Percentiles rank a stretch among this genome's conserved stretches.
These are phyloP conservation scores for Nibea albiflora DNA, from an alignment of 2,113 vertebrate genomes.

Conservation along the genomic window DNA sequence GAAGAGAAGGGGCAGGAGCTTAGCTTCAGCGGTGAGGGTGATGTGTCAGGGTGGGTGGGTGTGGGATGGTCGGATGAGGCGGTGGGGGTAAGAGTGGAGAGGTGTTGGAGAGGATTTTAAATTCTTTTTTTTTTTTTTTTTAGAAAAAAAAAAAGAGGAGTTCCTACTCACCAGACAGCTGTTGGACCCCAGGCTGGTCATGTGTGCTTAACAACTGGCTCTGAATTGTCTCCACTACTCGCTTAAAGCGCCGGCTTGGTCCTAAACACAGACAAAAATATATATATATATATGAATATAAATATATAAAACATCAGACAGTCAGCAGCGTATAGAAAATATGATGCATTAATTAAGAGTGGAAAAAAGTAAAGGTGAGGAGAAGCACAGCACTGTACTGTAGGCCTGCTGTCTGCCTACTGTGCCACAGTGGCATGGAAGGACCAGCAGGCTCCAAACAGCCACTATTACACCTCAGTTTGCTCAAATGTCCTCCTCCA, in stretches of 20 bases:
- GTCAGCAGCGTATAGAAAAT: neutral
- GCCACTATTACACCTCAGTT: conserved; percentile 29
- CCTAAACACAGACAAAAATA: conserved; percentile 81
- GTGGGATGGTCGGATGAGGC: conserved; percentile 56
- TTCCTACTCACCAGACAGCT: conserved; percentile 94
- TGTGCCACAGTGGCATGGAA: conserved; percentile 45
- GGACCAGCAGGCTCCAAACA: conserved; percentile 45
- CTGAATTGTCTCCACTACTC: conserved; percentile 99
- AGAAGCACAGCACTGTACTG: neutral
- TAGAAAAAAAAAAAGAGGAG: neutral
- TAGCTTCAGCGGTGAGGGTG: conserved; percentile 51
- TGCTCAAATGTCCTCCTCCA: neutral
- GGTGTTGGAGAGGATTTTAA: conserved; percentile 30
- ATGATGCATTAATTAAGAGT: neutral
- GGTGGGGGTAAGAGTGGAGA: conserved; percentile 55
- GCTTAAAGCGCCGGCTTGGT: conserved; percentile 98
- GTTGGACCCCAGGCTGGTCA: conserved; percentile 95
- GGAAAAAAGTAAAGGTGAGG: neutral
- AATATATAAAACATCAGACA: too few species aligned
- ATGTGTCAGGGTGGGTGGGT: conserved; percentile 3
- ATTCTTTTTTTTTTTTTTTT: neutral
- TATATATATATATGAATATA: too few species aligned
- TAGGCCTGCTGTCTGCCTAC: conserved; percentile 32
- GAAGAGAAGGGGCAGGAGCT: conserved; percentile 40
- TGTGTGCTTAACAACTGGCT: conserved; percentile 98